phyloP scores from a whole-genome alignment of 1,140 invertebrate species.

The Propsilocerus akamusi region DNA sequence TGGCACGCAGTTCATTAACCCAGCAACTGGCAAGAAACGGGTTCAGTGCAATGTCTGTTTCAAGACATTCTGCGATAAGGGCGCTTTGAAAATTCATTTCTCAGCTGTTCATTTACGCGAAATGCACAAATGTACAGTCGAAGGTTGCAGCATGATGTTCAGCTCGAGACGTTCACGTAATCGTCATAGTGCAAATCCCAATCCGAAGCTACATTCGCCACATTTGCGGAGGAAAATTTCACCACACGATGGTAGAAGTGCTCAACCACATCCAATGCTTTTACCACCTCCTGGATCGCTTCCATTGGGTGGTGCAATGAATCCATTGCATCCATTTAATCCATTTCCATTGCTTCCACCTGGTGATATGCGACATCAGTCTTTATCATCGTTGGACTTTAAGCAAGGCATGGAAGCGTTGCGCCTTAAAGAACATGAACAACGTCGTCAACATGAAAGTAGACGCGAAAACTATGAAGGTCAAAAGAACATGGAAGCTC shows the following conservation, averaged over 20 bases:
- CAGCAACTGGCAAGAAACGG: constrained; percentile 82
- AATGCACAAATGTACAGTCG: constrained; percentile 98
- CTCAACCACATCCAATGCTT: constrained; percentile 62
- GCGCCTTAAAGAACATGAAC: constrained; percentile 21
- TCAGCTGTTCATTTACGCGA: constrained; percentile 96
- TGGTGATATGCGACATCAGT: constrained; percentile 45
- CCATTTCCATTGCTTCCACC: constrained; percentile 54
- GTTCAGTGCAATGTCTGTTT: constrained; percentile 96
- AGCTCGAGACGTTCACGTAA: constrained; percentile 89
- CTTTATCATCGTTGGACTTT: constrained; percentile 39
- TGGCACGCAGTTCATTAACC: constrained; percentile 79
- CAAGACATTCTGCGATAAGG: constrained; percentile 99
- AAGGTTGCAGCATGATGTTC: constrained; percentile 99
- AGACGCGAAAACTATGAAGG: constrained; percentile 24
- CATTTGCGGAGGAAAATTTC: constrained; percentile 82
- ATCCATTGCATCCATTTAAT: constrained; percentile 48
- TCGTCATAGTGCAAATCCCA: constrained; percentile 93
- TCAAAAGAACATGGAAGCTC: constrained; percentile 10
- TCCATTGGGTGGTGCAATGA: constrained; percentile 36
- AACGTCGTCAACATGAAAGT: constrained; percentile 23
- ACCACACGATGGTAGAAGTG: constrained; percentile 76
- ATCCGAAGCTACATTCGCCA: constrained; percentile 94
- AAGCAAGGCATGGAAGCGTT: constrained; percentile 40
- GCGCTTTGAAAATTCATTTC: constrained; percentile 97
- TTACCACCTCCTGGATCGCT: constrained; percentile 49